Conservation (phyloP, 2,888 invertebrate species). For the Dermolepida albohirtum region DNA sequence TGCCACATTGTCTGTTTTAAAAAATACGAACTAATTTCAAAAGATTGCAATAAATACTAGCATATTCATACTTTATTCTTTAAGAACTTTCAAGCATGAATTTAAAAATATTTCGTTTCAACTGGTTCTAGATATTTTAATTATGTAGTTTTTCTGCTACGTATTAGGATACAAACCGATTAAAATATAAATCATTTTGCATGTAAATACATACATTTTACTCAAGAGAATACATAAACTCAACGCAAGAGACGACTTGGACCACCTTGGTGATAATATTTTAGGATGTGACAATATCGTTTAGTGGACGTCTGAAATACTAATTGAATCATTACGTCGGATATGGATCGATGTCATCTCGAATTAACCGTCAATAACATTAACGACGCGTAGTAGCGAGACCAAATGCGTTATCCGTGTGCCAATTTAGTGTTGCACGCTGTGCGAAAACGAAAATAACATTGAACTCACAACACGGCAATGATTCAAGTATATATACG, state of each 20-base stretch:
- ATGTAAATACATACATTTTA: slow-evolving; percentile 26
- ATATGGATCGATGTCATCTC: slow-evolving; percentile 38
- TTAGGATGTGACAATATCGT: slow-evolving; percentile 38
- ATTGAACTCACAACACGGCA: slow-evolving; percentile 26
- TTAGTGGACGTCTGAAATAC: slow-evolving; percentile 24
- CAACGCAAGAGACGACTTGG: slow-evolving; percentile 11
- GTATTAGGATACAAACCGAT: not conserved
- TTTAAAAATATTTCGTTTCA: no score
- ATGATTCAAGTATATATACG: slow-evolving; percentile 26
- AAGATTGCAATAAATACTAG: no score
- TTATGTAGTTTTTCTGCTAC: no score
- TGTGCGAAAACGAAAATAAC: slow-evolving; percentile 31
- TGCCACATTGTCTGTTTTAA: no score
- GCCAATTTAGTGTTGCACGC: slow-evolving; percentile 26
- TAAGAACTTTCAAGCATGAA: no score
- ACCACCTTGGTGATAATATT: slow-evolving; percentile 33
- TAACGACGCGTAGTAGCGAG: slow-evolving; percentile 25
- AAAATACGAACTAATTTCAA: no score
- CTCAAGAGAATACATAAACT: slow-evolving; percentile 3
- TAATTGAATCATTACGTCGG: slow-evolving; percentile 32
- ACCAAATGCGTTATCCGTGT: slow-evolving; percentile 27
- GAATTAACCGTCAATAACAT: slow-evolving; percentile 22
- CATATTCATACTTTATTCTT: no score
- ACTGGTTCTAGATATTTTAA: no score
- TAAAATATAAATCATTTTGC: slow-evolving; percentile 6